These are phyloP conservation scores for Bungarus multicinctus DNA, from an alignment of 2,113 vertebrate species.

Conservation along the genomic window DNA sequence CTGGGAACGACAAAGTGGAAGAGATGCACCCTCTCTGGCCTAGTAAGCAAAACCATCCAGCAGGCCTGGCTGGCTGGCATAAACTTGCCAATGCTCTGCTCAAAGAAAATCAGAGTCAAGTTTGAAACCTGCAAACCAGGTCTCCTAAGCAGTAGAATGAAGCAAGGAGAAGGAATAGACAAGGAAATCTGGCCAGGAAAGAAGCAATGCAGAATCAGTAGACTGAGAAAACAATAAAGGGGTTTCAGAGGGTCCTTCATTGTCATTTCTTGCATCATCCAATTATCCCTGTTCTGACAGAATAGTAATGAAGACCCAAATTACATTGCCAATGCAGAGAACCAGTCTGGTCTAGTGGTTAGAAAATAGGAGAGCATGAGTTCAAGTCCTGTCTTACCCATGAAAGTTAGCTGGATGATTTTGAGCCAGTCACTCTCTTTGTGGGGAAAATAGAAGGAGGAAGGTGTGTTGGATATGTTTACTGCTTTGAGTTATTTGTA, in stretches of 20 bases:
- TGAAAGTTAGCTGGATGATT: background rate
- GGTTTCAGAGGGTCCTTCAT: background rate
- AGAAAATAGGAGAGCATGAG: background rate
- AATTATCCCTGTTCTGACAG: background rate
- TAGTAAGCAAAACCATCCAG: background rate
- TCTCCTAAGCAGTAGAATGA: accelerated
- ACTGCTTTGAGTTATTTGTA: background rate
- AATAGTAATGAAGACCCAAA: background rate
- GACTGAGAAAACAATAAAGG: background rate
- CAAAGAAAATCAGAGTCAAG: background rate
- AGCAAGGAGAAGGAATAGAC: background rate
- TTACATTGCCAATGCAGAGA: background rate
- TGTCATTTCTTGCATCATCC: background rate
- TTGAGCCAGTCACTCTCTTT: background rate
- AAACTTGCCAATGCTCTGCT: background rate
- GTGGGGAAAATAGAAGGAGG: background rate
- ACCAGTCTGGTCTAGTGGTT: background rate
- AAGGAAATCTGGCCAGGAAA: background rate
- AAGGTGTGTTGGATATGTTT: background rate
- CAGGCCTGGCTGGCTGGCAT: background rate
- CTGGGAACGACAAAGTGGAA: background rate
- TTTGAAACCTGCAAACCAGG: background rate
- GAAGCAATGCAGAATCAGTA: background rate
- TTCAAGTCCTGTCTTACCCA: background rate
- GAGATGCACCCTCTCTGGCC: background rate